A percentile compares a stretch with the other conserved stretches of the same genome.
phyloP scores from a whole-genome alignment of 2,888 invertebrate genomes.

The Drosophila meridiana region DNA sequence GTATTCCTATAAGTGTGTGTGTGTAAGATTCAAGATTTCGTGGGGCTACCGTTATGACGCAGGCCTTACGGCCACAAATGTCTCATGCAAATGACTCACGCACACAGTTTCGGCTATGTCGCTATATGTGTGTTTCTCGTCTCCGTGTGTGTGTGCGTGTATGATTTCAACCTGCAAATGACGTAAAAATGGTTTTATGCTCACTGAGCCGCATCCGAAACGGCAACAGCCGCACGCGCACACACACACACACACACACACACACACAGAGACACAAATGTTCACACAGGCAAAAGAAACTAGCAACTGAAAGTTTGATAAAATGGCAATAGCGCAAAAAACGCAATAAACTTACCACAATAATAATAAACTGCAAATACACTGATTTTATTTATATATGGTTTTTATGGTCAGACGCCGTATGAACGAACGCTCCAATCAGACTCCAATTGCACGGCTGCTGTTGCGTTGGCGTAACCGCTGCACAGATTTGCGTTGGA shows the following conservation, averaged over 20 bases:
- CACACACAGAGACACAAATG: slow-evolving; percentile 17
- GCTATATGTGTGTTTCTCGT: background rate
- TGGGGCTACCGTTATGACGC: slow-evolving; percentile 31
- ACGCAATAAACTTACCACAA: slow-evolving; percentile 57
- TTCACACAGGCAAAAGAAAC: slow-evolving; percentile 19
- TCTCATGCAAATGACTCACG: slow-evolving; percentile 51
- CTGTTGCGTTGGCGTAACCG: slow-evolving; percentile 50
- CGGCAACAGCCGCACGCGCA: slow-evolving; percentile 39
- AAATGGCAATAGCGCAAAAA: slow-evolving; percentile 14
- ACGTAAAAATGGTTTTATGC: slow-evolving; percentile 72
- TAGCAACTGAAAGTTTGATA: slow-evolving; percentile 50
- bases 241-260: slow-evolving; percentile 20
- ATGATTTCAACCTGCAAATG: slow-evolving; percentile 60
- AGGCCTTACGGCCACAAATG: slow-evolving; percentile 10
- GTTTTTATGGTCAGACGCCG: slow-evolving; percentile 13
- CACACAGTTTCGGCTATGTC: slow-evolving; percentile 23
- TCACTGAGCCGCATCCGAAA: slow-evolving; percentile 69
- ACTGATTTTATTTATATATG: slow-evolving; percentile 28
- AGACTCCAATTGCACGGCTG: slow-evolving; percentile 46
- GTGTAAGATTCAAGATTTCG: slow-evolving; percentile 19
- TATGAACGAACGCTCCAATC: slow-evolving; percentile 38
- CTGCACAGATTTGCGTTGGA: slow-evolving; percentile 29
- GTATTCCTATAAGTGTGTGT: slow-evolving; percentile 1
- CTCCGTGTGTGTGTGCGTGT: slow-evolving; percentile 5
- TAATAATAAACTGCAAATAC: slow-evolving; percentile 41